phyloP scores from a whole-genome alignment of 2,888 invertebrate species.

The Spialia ferax region DNA sequence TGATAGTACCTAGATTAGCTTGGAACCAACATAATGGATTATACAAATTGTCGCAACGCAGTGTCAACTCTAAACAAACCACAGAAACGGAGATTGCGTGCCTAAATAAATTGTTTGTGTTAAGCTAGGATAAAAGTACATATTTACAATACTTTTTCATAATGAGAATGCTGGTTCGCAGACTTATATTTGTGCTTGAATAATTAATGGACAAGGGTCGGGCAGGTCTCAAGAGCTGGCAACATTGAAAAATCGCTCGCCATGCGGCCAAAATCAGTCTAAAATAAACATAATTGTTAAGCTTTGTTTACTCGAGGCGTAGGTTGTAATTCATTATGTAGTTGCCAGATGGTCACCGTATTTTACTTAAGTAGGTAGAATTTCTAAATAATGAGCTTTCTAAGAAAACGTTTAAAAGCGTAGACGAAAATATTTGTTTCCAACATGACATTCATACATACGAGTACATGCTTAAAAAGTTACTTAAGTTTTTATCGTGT shows the following conservation, averaged over 20 bases:
- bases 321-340: not conserved
- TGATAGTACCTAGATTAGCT: too few species aligned
- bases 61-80: too few species aligned
- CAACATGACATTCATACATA: too few species aligned
- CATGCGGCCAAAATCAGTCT: constrained; percentile 5
- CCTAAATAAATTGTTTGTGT: too few species aligned
- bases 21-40: too few species aligned
- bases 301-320: not conserved
- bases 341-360: not conserved
- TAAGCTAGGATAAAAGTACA: not conserved
- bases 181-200: constrained; percentile 17
- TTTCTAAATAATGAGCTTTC: too few species aligned
- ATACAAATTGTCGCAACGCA: too few species aligned
- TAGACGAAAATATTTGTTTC: too few species aligned
- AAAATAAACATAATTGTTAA: constrained; percentile 17
- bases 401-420: too few species aligned
- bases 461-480: too few species aligned
- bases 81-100: too few species aligned
- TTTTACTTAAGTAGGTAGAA: not conserved
- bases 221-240: not conserved
- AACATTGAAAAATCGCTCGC: constrained; percentile 7
- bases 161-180: not conserved
- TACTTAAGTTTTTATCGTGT: too few species aligned
- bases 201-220: constrained; percentile 15
- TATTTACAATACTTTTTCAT: not conserved